These are phyloP conservation scores for Electrophaes corylata DNA, from an alignment of 2,888 invertebrate species.

Conservation along the genomic window DNA sequence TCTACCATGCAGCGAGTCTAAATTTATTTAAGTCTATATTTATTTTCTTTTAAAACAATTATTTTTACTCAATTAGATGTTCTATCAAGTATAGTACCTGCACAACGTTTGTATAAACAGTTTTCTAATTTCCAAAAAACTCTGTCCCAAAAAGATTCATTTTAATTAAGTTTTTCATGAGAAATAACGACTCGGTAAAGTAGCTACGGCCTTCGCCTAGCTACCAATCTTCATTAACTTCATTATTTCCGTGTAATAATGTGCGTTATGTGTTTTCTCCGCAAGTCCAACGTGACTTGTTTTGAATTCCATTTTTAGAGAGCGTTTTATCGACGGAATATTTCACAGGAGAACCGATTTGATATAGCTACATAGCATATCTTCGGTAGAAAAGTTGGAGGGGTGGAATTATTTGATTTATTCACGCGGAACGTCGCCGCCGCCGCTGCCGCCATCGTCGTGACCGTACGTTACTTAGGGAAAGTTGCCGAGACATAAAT, in stretches of 20 bases:
- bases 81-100: constrained; percentile 34
- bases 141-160: constrained; percentile 70
- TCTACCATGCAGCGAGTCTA: too few relatives aligned
- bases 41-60: constrained; percentile 9
- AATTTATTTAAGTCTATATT: neutral
- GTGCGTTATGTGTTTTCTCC: constrained; percentile 46
- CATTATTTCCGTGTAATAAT: constrained; percentile 69
- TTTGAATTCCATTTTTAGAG: constrained; percentile 18
- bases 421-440: constrained; percentile 50
- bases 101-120: constrained; percentile 49
- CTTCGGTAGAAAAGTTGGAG: constrained; percentile 31
- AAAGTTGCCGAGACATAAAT: constrained; percentile 71
- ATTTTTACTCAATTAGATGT: constrained; percentile 43
- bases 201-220: constrained; percentile 61
- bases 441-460: constrained; percentile 43
- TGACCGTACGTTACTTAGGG: constrained; percentile 65
- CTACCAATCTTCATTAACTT: constrained; percentile 78
- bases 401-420: constrained; percentile 61
- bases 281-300: constrained; percentile 15
- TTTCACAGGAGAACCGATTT: constrained; percentile 20
- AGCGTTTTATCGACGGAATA: constrained; percentile 20
- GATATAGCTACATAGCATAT: constrained; percentile 21
- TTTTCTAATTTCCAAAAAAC: constrained; percentile 61
- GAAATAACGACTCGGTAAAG: constrained; percentile 65
- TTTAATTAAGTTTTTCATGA: constrained; percentile 79